Percentiles rank a stretch among this genome's conserved stretches.
These are phyloP conservation scores for Botia almorhae DNA, from an alignment of 2,797 vertebrate species.

Conservation along the genomic window DNA sequence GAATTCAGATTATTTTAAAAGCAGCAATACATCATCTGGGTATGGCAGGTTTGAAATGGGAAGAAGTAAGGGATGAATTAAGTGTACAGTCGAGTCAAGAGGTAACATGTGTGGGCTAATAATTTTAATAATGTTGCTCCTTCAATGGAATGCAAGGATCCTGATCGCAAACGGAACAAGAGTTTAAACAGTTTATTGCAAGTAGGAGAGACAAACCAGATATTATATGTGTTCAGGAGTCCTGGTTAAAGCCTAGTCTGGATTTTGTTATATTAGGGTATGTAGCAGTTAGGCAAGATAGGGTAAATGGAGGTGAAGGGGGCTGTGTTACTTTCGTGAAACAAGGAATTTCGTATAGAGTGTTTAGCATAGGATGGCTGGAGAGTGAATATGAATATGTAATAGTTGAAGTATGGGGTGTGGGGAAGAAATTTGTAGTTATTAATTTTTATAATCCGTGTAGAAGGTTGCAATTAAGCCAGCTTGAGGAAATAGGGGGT, in stretches of 20 bases:
- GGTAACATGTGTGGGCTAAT: not conserved
- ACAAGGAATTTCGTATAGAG: not conserved
- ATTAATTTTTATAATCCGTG: constrained; percentile 9
- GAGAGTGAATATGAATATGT: constrained; percentile 4
- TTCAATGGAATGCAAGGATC: constrained; percentile 31
- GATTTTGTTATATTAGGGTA: not conserved
- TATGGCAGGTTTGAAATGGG: constrained; percentile 11
- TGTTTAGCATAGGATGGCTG: not conserved
- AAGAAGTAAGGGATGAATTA: constrained; percentile 26
- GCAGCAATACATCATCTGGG: constrained; percentile 1
- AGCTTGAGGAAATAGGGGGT: not conserved
- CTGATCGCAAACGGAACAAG: constrained; percentile 15
- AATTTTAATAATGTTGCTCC: not conserved
- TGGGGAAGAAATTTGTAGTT: not conserved
- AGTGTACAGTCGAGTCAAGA: constrained; percentile 28
- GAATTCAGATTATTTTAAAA: not conserved
- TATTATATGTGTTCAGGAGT: not conserved
- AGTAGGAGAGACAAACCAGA: not conserved
- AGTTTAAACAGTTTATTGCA: constrained; percentile 5
- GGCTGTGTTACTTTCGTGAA: constrained; percentile 15
- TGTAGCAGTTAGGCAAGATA: constrained; percentile 4
- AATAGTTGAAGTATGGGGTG: not conserved
- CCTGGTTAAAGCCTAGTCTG: not conserved
- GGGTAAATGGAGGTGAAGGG: not conserved
- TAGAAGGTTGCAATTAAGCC: not conserved